Conservation (phyloP, 2,888 invertebrate species). For the Hemithea aestivaria region DNA sequence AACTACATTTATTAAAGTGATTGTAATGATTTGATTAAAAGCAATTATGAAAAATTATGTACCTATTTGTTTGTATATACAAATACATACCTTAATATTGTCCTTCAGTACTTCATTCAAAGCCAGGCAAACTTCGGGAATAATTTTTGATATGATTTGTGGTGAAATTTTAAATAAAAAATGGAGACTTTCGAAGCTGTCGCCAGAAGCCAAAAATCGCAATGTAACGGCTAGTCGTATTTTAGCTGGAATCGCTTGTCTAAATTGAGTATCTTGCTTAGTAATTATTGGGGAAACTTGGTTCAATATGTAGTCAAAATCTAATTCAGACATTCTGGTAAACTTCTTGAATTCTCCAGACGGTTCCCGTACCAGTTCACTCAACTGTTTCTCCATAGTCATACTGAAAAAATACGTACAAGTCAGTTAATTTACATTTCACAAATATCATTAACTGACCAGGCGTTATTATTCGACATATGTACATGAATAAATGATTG, state of each 20-base stretch:
- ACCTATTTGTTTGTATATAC: conserved; percentile 1
- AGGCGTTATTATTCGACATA: too few relatives aligned
- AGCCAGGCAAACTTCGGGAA: conserved; percentile 12
- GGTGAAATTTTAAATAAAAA: conserved; percentile 12
- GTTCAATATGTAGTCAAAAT: conserved; percentile 8
- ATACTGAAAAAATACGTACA: neutral
- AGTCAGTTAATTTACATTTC: too few relatives aligned
- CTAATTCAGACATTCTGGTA: conserved; percentile 4
- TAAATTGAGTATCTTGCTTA: conserved; percentile 6
- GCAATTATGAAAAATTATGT: neutral
- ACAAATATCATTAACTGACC: too few relatives aligned
- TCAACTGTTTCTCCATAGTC: conserved; percentile 1
- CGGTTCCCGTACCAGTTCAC: conserved; percentile 1
- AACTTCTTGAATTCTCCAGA: conserved; percentile 7
- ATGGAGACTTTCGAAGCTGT: conserved; percentile 5
- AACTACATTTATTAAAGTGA: neutral
- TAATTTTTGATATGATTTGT: conserved; percentile 8
- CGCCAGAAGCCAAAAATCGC: conserved; percentile 7
- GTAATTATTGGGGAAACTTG: conserved; percentile 9
- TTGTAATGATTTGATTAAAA: conserved; percentile 1
- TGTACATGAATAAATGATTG: too few relatives aligned
- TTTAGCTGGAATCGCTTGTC: conserved; percentile 2
- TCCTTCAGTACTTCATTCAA: conserved; percentile 10
- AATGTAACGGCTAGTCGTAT: conserved; percentile 8
- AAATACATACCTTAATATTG: conserved; percentile 4